phyloP scores from a whole-genome alignment of 2,113 vertebrate species.

The Ifrita kowaldi region DNA sequence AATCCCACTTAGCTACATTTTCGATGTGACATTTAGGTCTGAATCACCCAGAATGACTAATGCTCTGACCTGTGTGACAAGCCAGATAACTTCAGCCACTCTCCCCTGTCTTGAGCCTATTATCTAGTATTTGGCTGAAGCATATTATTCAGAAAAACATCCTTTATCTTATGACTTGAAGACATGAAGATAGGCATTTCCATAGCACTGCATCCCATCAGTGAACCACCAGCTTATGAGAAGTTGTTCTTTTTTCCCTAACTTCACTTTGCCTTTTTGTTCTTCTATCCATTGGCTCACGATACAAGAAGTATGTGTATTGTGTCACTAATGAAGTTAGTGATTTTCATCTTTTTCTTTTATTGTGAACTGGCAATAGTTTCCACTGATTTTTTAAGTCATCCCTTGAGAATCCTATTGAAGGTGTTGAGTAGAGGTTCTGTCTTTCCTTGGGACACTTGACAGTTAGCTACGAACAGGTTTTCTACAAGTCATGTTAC shows the following conservation, averaged over 20 bases:
- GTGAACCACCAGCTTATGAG: neutral
- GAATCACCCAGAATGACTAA: neutral
- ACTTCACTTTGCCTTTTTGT: neutral
- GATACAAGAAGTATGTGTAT: neutral
- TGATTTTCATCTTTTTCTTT: neutral
- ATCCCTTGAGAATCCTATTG: neutral
- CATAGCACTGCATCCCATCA: neutral
- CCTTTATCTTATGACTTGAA: neutral
- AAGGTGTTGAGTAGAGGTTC: neutral
- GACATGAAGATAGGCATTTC: neutral
- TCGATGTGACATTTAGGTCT: neutral
- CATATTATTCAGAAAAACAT: neutral
- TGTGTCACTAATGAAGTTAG: neutral
- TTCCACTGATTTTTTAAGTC: neutral
- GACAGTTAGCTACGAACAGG: neutral
- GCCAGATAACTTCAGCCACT: neutral
- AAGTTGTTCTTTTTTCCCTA: neutral
- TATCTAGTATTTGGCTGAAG: neutral
- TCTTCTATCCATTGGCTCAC: neutral
- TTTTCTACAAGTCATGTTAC: neutral
- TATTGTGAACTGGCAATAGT: neutral
- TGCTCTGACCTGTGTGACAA: neutral
- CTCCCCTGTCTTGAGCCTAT: neutral
- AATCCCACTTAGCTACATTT: neutral
- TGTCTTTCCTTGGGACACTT: neutral